Evolutionary conservation across 2,888 invertebrate species (phyloP).

Genomic region (Drosophila colorata): DNA sequence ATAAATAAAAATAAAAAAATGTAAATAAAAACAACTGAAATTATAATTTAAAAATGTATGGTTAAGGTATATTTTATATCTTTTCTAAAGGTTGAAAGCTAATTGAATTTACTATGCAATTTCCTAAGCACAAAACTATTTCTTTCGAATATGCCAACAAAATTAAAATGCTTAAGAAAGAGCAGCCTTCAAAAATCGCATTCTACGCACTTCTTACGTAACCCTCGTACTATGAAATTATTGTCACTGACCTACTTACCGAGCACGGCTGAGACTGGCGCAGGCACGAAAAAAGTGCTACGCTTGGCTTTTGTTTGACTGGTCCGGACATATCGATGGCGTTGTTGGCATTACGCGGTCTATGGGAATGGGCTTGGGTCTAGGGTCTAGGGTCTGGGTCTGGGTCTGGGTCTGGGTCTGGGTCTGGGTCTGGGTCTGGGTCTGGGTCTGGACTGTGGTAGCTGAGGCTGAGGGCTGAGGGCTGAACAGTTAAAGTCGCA

Average conservation of each 20-base stretch:
- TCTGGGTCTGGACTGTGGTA: background rate
- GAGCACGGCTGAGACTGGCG: slow-evolving; percentile 39
- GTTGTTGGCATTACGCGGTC: slow-evolving; percentile 21
- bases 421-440: background rate
- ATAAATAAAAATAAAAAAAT: too few relatives aligned
- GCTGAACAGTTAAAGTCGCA: slow-evolving; percentile 24
- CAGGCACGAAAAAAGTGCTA: slow-evolving; percentile 10
- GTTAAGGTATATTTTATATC: too few relatives aligned
- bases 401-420: background rate
- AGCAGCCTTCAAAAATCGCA: too few relatives aligned
- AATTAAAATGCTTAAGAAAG: too few relatives aligned
- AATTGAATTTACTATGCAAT: too few relatives aligned
- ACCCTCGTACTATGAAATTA: slow-evolving; percentile 45
- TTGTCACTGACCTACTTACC: slow-evolving; percentile 71
- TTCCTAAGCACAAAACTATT: too few relatives aligned
- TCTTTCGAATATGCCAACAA: too few relatives aligned
- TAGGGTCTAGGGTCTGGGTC: background rate
- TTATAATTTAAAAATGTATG: too few relatives aligned
- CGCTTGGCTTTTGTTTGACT: slow-evolving; percentile 42
- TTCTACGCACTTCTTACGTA: slow-evolving; percentile 9
- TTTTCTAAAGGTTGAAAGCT: too few relatives aligned
- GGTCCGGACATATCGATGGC: slow-evolving; percentile 48
- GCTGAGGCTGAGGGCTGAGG: background rate
- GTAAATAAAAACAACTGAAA: too few relatives aligned
- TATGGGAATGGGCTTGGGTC: background rate